Conservation (phyloP, 2,113 vertebrate genomes). For the Ceratotherium simum region DNA sequence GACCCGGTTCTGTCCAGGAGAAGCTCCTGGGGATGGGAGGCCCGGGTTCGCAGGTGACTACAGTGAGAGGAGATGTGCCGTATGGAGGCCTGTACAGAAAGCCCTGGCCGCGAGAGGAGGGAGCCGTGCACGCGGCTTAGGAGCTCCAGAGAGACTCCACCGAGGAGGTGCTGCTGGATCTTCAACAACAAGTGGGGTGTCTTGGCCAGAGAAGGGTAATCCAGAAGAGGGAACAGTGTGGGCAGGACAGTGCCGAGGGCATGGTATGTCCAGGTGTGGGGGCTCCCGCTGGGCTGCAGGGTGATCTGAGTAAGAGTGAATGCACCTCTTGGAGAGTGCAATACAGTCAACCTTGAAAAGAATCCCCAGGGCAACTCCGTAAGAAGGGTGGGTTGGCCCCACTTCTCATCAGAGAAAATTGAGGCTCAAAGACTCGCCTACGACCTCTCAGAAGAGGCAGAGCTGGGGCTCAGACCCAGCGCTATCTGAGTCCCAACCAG, state of each 20-base stretch:
- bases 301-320: not conserved
- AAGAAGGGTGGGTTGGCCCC: not conserved
- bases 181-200: rapidly evolving
- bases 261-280: not conserved
- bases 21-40: not conserved
- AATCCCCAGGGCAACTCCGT: not conserved
- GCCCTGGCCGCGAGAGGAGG: not conserved
- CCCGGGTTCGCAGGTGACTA: not conserved
- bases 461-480: not conserved
- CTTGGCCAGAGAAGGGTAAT: not conserved
- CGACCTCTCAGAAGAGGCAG: not conserved
- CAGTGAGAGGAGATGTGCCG: not conserved
- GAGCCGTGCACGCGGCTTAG: not conserved
- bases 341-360: not conserved
- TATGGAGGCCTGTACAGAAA: not conserved
- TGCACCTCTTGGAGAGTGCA: too few relatives aligned
- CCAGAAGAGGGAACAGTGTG: not conserved
- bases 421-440: not conserved
- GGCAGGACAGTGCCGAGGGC: not conserved
- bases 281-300: not conserved
- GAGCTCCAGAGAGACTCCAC: not conserved
- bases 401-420: not conserved
- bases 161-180: not conserved
- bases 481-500: too few relatives aligned
- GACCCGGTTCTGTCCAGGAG: not conserved